A percentile compares a stretch with the other conserved stretches of the same genome.
phyloP scores from a whole-genome alignment of 2,113 vertebrate species.

The Protomyctophum bolini region DNA sequence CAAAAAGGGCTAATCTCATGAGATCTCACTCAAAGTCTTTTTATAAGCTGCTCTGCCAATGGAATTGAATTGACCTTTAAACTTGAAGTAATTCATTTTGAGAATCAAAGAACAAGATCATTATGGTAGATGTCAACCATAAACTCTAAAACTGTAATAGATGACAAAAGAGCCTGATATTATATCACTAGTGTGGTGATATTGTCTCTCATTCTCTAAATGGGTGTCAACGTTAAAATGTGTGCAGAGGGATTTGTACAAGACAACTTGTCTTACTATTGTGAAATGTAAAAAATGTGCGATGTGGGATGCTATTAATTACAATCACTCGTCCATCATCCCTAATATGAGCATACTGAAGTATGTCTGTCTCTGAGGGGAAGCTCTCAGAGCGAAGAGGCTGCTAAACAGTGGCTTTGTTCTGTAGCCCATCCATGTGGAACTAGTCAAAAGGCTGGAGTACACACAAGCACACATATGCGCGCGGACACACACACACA shows the following conservation, averaged over 20 bases:
- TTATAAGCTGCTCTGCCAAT: too few relatives aligned
- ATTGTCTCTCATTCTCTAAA: too few relatives aligned
- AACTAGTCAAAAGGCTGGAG: slow-evolving; percentile 5
- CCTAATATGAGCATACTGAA: neutral
- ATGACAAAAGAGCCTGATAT: too few relatives aligned
- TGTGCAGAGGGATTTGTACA: neutral
- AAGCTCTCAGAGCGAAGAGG: neutral
- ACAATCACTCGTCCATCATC: slow-evolving; percentile 8
- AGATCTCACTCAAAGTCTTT: too few relatives aligned
- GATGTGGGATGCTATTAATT: slow-evolving; percentile 20
- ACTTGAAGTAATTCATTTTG: too few relatives aligned
- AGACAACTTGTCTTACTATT: slow-evolving; percentile 15
- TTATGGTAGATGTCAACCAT: too few relatives aligned
- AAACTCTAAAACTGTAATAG: too few relatives aligned
- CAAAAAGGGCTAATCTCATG: too few relatives aligned
- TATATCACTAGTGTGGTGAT: too few relatives aligned
- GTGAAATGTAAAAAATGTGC: slow-evolving; percentile 33
- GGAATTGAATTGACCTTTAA: too few relatives aligned
- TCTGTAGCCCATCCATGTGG: neutral
- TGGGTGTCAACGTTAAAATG: too few relatives aligned
- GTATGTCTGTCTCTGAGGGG: neutral
- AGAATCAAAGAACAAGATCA: too few relatives aligned
- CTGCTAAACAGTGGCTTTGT: neutral
- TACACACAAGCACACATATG: slow-evolving; percentile 16
- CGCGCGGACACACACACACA: neutral